Conservation (phyloP, 2,113 vertebrate species). For the Salvelinus alpinus region DNA sequence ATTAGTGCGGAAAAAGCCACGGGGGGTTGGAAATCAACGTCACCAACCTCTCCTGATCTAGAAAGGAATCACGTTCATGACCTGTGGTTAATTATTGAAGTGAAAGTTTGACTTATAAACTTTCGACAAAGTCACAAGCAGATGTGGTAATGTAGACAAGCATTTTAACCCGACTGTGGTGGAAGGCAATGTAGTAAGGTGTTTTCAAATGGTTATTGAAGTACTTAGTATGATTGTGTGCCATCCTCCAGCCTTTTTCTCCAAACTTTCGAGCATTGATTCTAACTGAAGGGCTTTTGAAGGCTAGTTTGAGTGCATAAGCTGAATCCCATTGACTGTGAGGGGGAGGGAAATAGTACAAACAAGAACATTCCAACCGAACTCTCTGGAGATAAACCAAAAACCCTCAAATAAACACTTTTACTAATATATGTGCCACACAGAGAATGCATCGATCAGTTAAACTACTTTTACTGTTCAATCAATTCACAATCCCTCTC, state of each 20-base stretch:
- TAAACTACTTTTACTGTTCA: neutral
- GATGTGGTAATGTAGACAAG: neutral
- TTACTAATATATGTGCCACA: neutral
- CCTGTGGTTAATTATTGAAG: conserved; percentile 1
- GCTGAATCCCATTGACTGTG: neutral
- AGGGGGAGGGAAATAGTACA: neutral
- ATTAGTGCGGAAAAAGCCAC: neutral
- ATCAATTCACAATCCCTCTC: neutral
- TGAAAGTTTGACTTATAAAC: neutral
- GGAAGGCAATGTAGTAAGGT: neutral
- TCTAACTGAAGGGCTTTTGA: too few species aligned
- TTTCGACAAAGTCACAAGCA: neutral
- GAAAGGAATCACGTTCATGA: neutral
- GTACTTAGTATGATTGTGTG: too few species aligned
- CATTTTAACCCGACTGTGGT: neutral
- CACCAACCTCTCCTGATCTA: neutral
- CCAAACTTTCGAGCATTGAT: too few species aligned
- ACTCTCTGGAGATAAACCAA: neutral
- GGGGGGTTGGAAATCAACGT: neutral
- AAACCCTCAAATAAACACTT: neutral
- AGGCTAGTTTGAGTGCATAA: too few species aligned
- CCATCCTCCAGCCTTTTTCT: too few species aligned
- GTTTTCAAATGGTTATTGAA: neutral
- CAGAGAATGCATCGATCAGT: neutral
- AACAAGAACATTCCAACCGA: neutral